Percentiles rank a stretch among this genome's conserved stretches.
Evolutionary conservation across 1,140 invertebrate species (phyloP).

Genomic region (Callitettix versicolor): DNA sequence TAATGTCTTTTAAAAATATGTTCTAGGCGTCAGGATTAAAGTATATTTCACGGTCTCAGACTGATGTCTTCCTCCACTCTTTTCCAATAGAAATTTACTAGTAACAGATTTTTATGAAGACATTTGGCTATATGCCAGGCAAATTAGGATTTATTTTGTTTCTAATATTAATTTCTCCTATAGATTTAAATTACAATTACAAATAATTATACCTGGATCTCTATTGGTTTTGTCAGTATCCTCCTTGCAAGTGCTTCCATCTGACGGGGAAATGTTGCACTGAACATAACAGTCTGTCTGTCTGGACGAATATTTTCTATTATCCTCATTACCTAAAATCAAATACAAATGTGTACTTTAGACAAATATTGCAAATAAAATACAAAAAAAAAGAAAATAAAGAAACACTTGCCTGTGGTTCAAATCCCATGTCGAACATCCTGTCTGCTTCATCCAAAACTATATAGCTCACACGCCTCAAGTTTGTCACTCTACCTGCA

Average conservation of each 20-base stretch:
- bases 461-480: slow-evolving; percentile 89
- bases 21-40: too few species aligned
- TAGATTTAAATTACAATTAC: too few species aligned
- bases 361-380: background rate
- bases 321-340: slow-evolving; percentile 78
- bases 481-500: slow-evolving; percentile 82
- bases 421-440: slow-evolving; percentile 99
- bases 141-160: too few species aligned
- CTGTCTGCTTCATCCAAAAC: slow-evolving; percentile 98
- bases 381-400: background rate
- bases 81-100: too few species aligned
- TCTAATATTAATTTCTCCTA: too few species aligned
- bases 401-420: slow-evolving; percentile 71
- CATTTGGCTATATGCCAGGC: too few species aligned
- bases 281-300: slow-evolving; percentile 96
- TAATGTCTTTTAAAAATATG: too few species aligned
- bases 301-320: slow-evolving; percentile 96
- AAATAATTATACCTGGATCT: slow-evolving; percentile 61
- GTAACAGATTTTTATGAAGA: too few species aligned
- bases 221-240: slow-evolving; percentile 90
- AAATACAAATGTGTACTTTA: background rate
- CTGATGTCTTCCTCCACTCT: too few species aligned
- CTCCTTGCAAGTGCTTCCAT: slow-evolving; percentile 96
- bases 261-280: slow-evolving; percentile 95
- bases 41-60: too few species aligned